These are phyloP conservation scores for Eremophila alpestris DNA, from an alignment of 2,797 vertebrate genomes.

Conservation along the genomic window DNA sequence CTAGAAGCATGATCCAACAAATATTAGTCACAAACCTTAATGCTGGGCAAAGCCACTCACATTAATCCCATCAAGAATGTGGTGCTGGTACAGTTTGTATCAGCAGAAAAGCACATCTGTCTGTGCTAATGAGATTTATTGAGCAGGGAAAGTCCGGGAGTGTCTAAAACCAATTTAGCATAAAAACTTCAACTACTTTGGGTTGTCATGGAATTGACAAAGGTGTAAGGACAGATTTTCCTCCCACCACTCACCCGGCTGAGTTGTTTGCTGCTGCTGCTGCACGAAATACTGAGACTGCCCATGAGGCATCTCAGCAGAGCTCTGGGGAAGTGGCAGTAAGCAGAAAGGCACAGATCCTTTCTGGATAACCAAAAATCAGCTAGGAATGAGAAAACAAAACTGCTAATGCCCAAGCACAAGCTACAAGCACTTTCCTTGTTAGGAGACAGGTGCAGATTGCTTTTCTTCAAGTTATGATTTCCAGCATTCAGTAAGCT, in stretches of 20 bases:
- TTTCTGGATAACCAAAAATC: background rate
- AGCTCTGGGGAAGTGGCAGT: background rate
- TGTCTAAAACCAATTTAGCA: background rate
- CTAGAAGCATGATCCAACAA: background rate
- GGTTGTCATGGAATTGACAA: background rate
- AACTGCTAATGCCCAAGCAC: background rate
- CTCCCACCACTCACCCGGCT: background rate
- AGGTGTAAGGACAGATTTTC: background rate
- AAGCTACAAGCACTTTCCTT: background rate
- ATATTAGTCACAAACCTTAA: background rate
- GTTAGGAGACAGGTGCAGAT: background rate
- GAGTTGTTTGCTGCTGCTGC: background rate
- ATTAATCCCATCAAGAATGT: background rate
- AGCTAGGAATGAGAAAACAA: background rate
- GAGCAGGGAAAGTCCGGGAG: background rate
- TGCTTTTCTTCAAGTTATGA: background rate
- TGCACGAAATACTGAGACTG: background rate
- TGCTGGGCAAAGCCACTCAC: background rate
- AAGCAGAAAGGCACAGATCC: background rate
- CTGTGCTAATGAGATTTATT: background rate
- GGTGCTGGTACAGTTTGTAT: background rate
- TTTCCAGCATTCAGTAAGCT: background rate
- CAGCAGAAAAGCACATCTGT: background rate
- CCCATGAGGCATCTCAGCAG: background rate
- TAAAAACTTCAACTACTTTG: background rate